A percentile compares a stretch with the other conserved stretches of the same genome.
phyloP scores from a whole-genome alignment of 2,888 invertebrate species.

The Linhomoeus sp. region DNA sequence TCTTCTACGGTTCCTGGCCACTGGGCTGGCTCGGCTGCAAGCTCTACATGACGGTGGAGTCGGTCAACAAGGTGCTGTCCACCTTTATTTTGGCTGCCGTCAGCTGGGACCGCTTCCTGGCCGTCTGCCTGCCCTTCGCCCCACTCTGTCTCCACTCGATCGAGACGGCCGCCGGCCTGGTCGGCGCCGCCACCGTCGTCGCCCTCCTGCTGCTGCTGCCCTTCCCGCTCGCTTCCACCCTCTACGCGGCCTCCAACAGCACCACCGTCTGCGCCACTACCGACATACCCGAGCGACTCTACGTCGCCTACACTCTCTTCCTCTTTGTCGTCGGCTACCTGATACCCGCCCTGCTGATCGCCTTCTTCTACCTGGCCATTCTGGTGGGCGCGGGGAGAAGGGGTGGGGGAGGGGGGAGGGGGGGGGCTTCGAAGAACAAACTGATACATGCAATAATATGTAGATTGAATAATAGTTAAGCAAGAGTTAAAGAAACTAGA shows the following conservation, averaged over 20 bases:
- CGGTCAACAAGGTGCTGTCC: constrained; percentile 14
- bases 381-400: no score
- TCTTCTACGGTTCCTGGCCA: constrained; percentile 17
- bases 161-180: not conserved
- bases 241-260: not conserved
- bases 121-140: constrained; percentile 8
- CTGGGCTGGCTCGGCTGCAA: constrained; percentile 14
- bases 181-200: not conserved
- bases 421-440: no score
- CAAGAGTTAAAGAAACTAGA: no score
- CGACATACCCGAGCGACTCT: not conserved
- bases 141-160: no score
- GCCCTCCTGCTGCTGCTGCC: not conserved
- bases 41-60: constrained; percentile 13
- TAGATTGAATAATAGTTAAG: no score
- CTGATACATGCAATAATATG: no score
- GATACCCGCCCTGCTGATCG: not conserved
- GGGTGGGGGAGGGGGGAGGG: no score
- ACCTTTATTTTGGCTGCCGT: constrained; percentile 15
- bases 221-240: not conserved
- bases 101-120: constrained; percentile 17
- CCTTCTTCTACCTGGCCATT: not conserved
- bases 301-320: not conserved
- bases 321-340: not conserved
- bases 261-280: not conserved